phyloP scores from a whole-genome alignment of 2,113 vertebrate species.

The Antennarius striatus region DNA sequence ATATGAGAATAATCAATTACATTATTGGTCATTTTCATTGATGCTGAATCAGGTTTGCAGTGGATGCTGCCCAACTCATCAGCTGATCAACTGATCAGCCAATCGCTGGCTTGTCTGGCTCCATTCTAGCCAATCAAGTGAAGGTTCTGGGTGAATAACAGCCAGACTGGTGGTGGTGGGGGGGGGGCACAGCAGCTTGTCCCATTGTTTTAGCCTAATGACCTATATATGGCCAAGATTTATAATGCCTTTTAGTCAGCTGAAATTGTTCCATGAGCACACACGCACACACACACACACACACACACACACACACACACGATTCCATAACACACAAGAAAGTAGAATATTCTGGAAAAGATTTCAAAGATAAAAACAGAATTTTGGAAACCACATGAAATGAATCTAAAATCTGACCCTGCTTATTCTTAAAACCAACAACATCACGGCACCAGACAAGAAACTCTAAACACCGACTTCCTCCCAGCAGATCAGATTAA shows the following conservation, averaged over 20 bases:
- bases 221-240: slow-evolving; percentile 66
- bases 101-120: slow-evolving; percentile 41
- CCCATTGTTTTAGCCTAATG: slow-evolving; percentile 73
- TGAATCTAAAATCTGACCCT: no score
- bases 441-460: no score
- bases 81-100: slow-evolving; percentile 49
- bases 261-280: slow-evolving; percentile 32
- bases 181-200: slow-evolving; percentile 52
- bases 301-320: not conserved
- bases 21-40: slow-evolving; percentile 12
- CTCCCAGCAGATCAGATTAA: no score
- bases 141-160: slow-evolving; percentile 37
- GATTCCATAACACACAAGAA: not conserved
- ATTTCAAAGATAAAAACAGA: not conserved
- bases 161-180: slow-evolving; percentile 27
- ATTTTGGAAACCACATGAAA: no score
- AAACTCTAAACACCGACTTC: no score
- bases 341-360: not conserved
- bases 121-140: slow-evolving; percentile 52
- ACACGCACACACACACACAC: slow-evolving; percentile 8
- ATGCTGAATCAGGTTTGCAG: slow-evolving; percentile 1
- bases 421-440: no score
- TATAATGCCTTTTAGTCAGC: slow-evolving; percentile 5
- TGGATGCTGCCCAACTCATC: slow-evolving; percentile 4
- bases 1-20: not conserved